phyloP scores from a whole-genome alignment of 2,113 vertebrate genomes.

The Amazona guildingii region DNA sequence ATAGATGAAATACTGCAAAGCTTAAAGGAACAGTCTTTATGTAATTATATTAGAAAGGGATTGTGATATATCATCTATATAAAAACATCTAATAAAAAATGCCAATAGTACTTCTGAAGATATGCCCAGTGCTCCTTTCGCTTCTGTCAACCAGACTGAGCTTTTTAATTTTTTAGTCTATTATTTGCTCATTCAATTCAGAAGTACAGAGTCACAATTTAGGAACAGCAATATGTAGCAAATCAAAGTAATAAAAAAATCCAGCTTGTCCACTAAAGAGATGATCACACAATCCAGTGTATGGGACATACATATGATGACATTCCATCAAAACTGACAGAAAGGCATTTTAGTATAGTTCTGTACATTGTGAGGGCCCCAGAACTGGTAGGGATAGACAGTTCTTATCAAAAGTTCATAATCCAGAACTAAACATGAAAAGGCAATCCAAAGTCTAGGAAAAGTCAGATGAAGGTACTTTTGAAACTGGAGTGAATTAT shows the following conservation, averaged over 20 bases:
- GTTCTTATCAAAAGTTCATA: not conserved
- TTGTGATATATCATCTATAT: conserved; percentile 37
- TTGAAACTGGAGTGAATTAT: not conserved
- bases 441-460: not conserved
- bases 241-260: conserved; percentile 54
- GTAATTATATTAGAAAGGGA: conserved; percentile 24
- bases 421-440: not conserved
- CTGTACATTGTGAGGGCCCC: rapidly evolving
- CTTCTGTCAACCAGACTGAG: conserved; percentile 55
- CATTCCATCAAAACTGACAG: not conserved
- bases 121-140: conserved; percentile 36
- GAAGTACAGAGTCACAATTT: conserved; percentile 3
- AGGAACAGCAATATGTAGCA: conserved; percentile 29
- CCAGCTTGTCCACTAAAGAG: not conserved
- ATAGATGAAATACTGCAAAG: not conserved
- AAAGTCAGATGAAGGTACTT: not conserved
- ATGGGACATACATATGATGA: not conserved
- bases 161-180: conserved; percentile 60
- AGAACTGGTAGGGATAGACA: not conserved
- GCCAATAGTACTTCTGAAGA: conserved; percentile 11
- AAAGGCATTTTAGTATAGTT: not conserved
- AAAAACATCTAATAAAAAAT: conserved; percentile 41
- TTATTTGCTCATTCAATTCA: conserved; percentile 44
- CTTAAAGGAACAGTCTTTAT: not conserved
- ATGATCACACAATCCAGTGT: not conserved